Conservation (phyloP, 2,888 invertebrate species). For the Ctena decussata region DNA sequence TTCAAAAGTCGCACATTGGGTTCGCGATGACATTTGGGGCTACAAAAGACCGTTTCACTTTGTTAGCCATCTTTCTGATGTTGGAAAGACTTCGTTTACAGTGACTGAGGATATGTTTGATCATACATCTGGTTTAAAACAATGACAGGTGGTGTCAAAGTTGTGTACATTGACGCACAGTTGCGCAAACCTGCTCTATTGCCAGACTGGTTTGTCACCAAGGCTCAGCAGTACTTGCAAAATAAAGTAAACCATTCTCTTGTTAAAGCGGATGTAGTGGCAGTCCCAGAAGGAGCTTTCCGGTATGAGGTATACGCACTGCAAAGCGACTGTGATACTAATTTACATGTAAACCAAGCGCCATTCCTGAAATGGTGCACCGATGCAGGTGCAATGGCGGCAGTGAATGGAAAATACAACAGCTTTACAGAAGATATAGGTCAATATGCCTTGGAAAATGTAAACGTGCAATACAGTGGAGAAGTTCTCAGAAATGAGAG, state of each 20-base stretch:
- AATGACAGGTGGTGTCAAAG: not conserved
- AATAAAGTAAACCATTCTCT: not conserved
- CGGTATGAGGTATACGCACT: conserved; percentile 19
- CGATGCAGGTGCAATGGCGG: conserved; percentile 60
- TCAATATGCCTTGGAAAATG: conserved; percentile 34
- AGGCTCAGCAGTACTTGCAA: not conserved
- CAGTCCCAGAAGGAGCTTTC: conserved; percentile 44
- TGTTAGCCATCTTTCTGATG: not conserved
- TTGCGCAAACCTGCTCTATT: not conserved
- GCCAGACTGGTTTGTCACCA: not conserved
- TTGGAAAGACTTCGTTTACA: not conserved
- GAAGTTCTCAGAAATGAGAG: conserved; percentile 47
- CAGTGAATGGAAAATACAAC: conserved; percentile 41
- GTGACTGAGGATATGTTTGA: not conserved
- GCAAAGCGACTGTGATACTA: conserved; percentile 58
- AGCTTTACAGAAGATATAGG: conserved; percentile 48
- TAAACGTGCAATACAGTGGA: conserved; percentile 50
- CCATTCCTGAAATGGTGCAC: conserved; percentile 61
- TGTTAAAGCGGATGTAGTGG: not conserved
- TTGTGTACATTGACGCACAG: not conserved
- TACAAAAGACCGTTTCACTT: not conserved
- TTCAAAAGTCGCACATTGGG: not conserved
- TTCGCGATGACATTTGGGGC: not conserved
- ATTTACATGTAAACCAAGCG: conserved; percentile 64
- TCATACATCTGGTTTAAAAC: not conserved